Evolutionary conservation across 2,113 vertebrate genomes (phyloP), one percentile per base, ranked within the genome.

Genomic region (Nesogale talazaci): DNA sequence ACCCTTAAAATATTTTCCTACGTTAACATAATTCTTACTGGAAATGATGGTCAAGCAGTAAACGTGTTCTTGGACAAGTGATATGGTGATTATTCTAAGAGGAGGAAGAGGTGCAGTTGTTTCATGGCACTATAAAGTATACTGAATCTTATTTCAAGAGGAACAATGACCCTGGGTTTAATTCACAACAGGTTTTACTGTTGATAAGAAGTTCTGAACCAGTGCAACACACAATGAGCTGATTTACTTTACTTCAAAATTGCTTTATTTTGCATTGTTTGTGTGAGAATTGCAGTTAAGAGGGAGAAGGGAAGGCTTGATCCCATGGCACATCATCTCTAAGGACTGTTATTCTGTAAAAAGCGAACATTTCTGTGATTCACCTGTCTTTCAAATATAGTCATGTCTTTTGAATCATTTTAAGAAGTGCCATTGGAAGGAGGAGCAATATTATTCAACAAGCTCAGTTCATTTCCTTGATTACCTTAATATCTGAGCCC

Each of bases 1-100:
- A 46, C 22, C 69, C 31, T n/a, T 83, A 78, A 57, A 78, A 67
- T 87, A 11, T 90, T 72, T 97, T 92, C 65, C 67, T 56, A n/a
- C 40, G 1, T 94, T 69, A 94, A 40, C 52, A 52, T 84, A 65
- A 83, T 89, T 94, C 88, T 94, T 95, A 14, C 36, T 80, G 72
- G 70, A 94, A 92, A 80, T 91, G 67, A 83, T 88, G 61, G 70
- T 67, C 61, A 77, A 94, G 36, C 38, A 78, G 79, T 8, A 89
- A 92, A 27, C 36, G 36, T 91, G 88, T 76, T 84, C 20, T 52
- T 78, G 16, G 42, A 88, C 31, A 56, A 81, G 82, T 83, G 34
- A 86, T 61, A 22, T 22, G 74, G 20, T 85, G 7, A 67, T 91
- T 92, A 52, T 75, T 94, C 16, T 76, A n/a, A 2, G 1, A 0